phyloP scores from a whole-genome alignment of 2,797 vertebrate species.

The Galagoides demidoff region DNA sequence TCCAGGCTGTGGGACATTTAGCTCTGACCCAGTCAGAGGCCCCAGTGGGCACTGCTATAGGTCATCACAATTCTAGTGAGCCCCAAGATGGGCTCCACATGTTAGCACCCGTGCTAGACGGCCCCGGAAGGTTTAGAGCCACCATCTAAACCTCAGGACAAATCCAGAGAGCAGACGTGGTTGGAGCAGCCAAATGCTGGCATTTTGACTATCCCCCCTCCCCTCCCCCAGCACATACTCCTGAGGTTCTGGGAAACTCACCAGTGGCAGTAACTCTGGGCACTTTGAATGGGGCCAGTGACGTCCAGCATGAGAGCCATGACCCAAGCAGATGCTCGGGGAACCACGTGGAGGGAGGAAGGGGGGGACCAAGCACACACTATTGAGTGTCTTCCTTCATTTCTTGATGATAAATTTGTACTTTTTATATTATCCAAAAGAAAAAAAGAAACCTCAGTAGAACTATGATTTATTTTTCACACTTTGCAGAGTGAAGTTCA shows the following conservation, averaged over 20 bases:
- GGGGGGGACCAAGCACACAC: not conserved
- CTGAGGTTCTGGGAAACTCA: not conserved
- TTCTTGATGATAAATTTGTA: not conserved
- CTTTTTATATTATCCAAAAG: not conserved
- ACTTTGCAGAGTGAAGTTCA: not conserved
- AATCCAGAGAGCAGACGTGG: not conserved
- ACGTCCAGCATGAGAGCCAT: not conserved
- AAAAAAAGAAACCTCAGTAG: not conserved
- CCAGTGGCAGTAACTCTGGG: not conserved
- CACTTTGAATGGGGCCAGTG: rapidly evolving
- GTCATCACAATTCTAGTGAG: not conserved
- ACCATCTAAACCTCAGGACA: too few species aligned
- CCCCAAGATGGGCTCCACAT: too few species aligned
- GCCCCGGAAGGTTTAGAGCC: not conserved
- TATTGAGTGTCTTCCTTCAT: not conserved
- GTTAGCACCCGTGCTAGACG: too few species aligned
- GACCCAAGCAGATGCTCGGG: not conserved
- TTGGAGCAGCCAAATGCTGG: not conserved
- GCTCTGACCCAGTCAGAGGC: not conserved
- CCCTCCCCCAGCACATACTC: rapidly evolving
- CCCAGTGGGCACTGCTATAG: too few species aligned
- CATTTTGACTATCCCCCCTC: too few species aligned
- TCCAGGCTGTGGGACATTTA: not conserved
- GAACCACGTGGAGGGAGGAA: not conserved
- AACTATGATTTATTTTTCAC: not conserved